Evolutionary conservation across 2,888 invertebrate genomes (phyloP).

Genomic region (Torymus aiolomorphi): DNA sequence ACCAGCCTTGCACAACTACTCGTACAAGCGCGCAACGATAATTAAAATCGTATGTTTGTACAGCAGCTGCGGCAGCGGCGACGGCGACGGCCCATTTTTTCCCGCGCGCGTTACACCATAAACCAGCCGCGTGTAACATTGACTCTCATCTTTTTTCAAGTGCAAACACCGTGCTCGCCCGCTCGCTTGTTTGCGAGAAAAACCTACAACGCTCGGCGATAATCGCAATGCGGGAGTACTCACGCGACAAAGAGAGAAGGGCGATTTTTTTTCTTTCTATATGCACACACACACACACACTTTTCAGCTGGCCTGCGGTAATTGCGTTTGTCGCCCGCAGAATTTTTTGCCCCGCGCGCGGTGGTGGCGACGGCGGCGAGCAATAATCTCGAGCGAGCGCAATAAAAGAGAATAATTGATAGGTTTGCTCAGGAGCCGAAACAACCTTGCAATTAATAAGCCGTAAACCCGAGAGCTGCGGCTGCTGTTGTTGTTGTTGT

Average conservation of each 20-base stretch:
- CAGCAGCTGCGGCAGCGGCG: too few relatives aligned
- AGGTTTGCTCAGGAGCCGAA: conserved; percentile 39
- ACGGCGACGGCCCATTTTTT: background rate
- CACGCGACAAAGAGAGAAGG: too few relatives aligned
- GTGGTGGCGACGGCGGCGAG: background rate
- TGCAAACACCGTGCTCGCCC: too few relatives aligned
- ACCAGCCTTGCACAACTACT: too few relatives aligned
- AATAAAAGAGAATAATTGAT: conserved; percentile 47
- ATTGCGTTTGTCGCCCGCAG: conserved; percentile 11
- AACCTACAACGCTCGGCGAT: too few relatives aligned
- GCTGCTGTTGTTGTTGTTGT: too few relatives aligned
- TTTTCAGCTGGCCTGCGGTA: background rate
- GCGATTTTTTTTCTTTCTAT: background rate
- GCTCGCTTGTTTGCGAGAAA: too few relatives aligned
- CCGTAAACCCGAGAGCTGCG: conserved; percentile 6
- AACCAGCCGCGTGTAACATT: background rate
- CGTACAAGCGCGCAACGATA: background rate
- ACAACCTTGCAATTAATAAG: conserved; percentile 47
- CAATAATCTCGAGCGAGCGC: background rate
- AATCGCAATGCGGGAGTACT: too few relatives aligned
- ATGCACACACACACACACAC: background rate
- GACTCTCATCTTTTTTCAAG: background rate
- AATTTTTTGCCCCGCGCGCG: background rate
- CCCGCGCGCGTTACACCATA: background rate
- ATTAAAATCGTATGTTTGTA: conserved; percentile 15